Evolutionary conservation across 2,888 invertebrate species (phyloP).

Genomic region (Camponotus fellah): DNA sequence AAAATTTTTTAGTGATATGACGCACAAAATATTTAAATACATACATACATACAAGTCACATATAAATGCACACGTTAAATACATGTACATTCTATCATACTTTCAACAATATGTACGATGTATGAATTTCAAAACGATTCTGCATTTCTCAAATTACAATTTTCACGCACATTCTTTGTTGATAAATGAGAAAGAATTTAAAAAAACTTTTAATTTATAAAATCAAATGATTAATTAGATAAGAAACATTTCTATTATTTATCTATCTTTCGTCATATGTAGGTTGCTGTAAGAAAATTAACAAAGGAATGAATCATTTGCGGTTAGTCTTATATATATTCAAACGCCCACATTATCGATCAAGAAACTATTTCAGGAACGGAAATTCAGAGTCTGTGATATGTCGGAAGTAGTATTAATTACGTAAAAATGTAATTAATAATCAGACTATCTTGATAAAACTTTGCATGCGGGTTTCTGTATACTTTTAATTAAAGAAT

Average conservation of each 20-base stretch:
- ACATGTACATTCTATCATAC: neutral
- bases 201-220: neutral
- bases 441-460: neutral
- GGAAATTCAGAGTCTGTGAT: neutral
- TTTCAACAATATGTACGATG: neutral
- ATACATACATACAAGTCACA: no score
- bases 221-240: neutral
- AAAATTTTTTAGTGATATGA: constrained; percentile 52
- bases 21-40: constrained; percentile 46
- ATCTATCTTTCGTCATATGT: neutral
- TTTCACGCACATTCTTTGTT: constrained; percentile 1
- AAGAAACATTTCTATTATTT: neutral
- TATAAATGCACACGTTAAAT: neutral
- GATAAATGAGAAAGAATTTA: neutral
- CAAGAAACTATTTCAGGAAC: constrained; percentile 19
- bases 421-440: neutral
- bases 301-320: constrained; percentile 31
- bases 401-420: constrained; percentile 11
- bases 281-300: neutral
- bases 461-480: neutral
- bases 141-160: neutral
- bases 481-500: neutral
- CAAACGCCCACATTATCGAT: neutral
- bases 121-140: neutral
- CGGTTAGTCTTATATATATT: neutral